Conservation (phyloP, 2,888 invertebrate genomes). For the Hydraecia micacea region DNA sequence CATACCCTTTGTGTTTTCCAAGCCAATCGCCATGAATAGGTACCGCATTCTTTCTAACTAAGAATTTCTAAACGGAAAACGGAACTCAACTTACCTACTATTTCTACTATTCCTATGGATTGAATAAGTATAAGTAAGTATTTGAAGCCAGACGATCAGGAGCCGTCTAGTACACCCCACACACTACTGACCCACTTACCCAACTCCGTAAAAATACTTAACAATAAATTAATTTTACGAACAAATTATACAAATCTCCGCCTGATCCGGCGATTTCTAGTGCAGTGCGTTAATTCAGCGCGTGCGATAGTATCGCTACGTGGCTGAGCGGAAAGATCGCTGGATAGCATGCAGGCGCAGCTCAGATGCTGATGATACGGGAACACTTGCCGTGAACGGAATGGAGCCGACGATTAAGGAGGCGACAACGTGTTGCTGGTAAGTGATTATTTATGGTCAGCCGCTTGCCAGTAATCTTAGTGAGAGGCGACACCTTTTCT, state of each 20-base stretch:
- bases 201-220: constrained; percentile 44
- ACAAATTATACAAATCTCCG: constrained; percentile 54
- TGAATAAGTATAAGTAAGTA: neutral
- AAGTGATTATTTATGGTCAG: constrained; percentile 13
- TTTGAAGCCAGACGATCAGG: constrained; percentile 1
- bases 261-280: constrained; percentile 60
- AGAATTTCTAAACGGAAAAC: neutral
- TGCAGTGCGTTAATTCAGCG: constrained; percentile 59
- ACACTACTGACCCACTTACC: constrained; percentile 21
- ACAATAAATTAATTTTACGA: constrained; percentile 53
- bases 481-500: neutral
- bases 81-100: neutral
- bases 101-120: neutral
- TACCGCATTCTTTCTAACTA: neutral
- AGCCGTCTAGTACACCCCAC: neutral
- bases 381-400: constrained; percentile 20
- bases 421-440: constrained; percentile 12
- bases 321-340: constrained; percentile 62
- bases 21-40: neutral
- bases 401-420: constrained; percentile 29
- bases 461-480: constrained; percentile 6
- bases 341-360: constrained; percentile 60
- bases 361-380: constrained; percentile 35
- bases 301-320: constrained; percentile 53
- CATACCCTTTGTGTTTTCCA: neutral